A percentile compares a stretch with the other conserved stretches of the same genome.
These are phyloP conservation scores for Pristiophorus japonicus DNA, from an alignment of 2,113 vertebrate genomes.

Conservation along the genomic window DNA sequence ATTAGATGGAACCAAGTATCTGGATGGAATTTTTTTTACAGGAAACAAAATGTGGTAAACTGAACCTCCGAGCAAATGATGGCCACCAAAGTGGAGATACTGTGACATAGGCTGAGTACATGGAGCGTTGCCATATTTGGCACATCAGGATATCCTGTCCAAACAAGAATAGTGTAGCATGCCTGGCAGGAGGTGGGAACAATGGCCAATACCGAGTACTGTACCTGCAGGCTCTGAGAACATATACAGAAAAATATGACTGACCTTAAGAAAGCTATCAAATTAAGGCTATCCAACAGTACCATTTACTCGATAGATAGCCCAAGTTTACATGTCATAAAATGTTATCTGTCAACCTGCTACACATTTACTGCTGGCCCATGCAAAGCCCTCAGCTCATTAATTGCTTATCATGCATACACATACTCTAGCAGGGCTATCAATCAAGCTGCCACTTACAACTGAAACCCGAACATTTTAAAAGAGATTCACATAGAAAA, in stretches of 20 bases:
- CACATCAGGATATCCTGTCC: background rate
- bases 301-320: background rate
- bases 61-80: background rate
- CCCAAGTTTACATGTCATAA: background rate
- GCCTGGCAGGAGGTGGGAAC: background rate
- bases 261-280: background rate
- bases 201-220: background rate
- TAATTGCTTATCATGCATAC: background rate
- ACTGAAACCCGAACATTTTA: background rate
- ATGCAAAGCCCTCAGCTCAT: background rate
- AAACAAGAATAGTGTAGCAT: background rate
- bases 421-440: background rate
- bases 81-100: background rate
- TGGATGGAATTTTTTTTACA: background rate
- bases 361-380: background rate
- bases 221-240: background rate
- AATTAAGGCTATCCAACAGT: background rate
- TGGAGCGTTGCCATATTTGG: background rate
- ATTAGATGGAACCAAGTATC: background rate
- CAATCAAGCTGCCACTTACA: background rate
- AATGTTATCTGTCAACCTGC: background rate
- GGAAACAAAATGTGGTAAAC: background rate
- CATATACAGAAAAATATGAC: background rate
- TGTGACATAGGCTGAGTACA: background rate
- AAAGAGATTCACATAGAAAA: background rate